Evolutionary conservation across 2,888 invertebrate genomes (phyloP).

Genomic region (Ligdia adustata): DNA sequence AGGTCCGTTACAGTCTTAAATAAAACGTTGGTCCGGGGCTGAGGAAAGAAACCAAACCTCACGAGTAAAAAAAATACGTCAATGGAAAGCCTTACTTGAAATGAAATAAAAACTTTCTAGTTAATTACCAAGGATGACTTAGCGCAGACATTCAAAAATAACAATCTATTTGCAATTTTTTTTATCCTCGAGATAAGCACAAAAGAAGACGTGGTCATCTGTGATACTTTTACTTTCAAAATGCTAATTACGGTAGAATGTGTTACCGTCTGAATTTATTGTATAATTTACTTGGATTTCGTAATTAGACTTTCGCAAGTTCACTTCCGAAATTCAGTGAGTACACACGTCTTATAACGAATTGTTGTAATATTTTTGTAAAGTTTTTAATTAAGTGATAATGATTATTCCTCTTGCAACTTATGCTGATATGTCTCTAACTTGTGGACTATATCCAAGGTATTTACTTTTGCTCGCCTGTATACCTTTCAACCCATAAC

Average conservation of each 20-base stretch:
- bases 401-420: slow-evolving; percentile 30
- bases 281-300: slow-evolving; percentile 20
- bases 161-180: slow-evolving; percentile 9
- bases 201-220: slow-evolving; percentile 23
- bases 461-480: too few relatives aligned
- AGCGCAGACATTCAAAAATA: slow-evolving; percentile 15
- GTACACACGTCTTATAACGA: slow-evolving; percentile 20
- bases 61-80: too few relatives aligned
- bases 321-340: slow-evolving; percentile 11
- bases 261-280: slow-evolving; percentile 23
- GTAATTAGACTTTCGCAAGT: slow-evolving; percentile 29
- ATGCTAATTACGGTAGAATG: slow-evolving; percentile 34
- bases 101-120: slow-evolving; percentile 10
- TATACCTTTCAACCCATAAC: too few relatives aligned
- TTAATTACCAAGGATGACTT: slow-evolving; percentile 37
- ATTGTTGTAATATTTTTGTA: not conserved
- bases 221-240: slow-evolving; percentile 39
- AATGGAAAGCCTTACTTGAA: too few relatives aligned
- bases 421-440: slow-evolving; percentile 27
- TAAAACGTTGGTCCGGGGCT: too few relatives aligned
- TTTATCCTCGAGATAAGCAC: slow-evolving; percentile 9
- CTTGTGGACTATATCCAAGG: slow-evolving; percentile 25
- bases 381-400: slow-evolving; percentile 9
- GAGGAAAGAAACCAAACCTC: too few relatives aligned
- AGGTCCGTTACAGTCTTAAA: too few relatives aligned